Percentiles rank a stretch among this genome's conserved stretches.
phyloP scores from a whole-genome alignment of 2,888 invertebrate species.

The Ectropis crepuscularia region DNA sequence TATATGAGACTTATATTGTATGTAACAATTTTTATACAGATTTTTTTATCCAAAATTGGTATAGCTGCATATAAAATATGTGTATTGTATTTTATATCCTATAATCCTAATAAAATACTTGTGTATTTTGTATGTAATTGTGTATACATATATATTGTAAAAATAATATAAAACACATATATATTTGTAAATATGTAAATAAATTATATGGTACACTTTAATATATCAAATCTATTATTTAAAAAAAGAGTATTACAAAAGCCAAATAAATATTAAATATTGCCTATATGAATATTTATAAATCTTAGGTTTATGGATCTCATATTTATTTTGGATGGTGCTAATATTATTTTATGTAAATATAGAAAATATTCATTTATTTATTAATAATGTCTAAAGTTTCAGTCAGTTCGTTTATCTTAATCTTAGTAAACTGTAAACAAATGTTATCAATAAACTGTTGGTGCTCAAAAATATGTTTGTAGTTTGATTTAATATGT shows the following conservation, averaged over 20 bases:
- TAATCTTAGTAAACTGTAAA: conserved; percentile 57
- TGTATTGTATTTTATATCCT: too few species aligned
- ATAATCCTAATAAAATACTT: too few species aligned
- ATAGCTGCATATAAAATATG: neutral
- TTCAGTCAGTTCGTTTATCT: conserved; percentile 43
- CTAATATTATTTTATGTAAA: conserved; percentile 59
- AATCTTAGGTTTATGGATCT: conserved; percentile 59
- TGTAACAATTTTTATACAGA: neutral
- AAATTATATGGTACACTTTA: conserved; percentile 25
- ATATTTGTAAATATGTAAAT: conserved; percentile 55
- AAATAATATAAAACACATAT: conserved; percentile 34
- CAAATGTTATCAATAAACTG: conserved; percentile 71
- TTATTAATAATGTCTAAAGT: conserved; percentile 36
- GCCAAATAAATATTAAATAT: conserved; percentile 47
- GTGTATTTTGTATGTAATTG: too few species aligned
- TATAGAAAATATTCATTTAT: conserved; percentile 37
- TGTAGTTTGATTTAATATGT: neutral
- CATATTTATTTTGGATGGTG: conserved; percentile 56
- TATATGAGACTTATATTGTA: neutral
- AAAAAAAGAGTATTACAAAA: conserved; percentile 51
- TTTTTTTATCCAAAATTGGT: neutral
- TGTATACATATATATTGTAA: conserved; percentile 26
- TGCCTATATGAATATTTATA: conserved; percentile 46
- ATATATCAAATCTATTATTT: conserved; percentile 37
- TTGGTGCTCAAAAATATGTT: conserved; percentile 60